phyloP scores from a whole-genome alignment of 2,113 vertebrate genomes.

The human region DNA sequence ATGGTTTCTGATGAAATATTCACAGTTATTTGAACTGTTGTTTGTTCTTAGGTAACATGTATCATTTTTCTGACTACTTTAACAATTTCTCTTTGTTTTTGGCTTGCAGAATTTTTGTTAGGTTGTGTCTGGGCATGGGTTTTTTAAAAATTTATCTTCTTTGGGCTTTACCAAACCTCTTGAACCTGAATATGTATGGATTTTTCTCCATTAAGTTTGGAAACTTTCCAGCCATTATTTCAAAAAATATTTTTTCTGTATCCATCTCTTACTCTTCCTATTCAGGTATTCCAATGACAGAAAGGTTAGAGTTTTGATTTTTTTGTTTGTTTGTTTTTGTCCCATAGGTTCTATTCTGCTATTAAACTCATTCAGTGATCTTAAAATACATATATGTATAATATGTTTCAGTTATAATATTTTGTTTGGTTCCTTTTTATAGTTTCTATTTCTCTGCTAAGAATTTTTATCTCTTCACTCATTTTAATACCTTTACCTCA shows the following conservation, averaged over 20 bases:
- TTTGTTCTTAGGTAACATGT: not conserved
- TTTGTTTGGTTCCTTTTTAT: not conserved
- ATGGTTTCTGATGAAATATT: not conserved
- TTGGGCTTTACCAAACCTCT: not conserved
- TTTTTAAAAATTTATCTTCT: not conserved
- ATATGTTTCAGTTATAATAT: not conserved
- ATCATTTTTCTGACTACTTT: not conserved
- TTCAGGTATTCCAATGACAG: not conserved
- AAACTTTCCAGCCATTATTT: not conserved
- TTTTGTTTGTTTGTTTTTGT: not conserved
- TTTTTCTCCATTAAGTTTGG: not conserved
- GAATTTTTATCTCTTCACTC: not conserved
- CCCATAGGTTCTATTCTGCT: not conserved
- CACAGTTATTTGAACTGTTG: not conserved
- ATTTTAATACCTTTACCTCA: not conserved
- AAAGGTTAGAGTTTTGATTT: not conserved
- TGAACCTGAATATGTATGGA: not conserved
- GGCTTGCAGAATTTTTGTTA: not conserved
- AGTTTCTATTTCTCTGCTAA: not conserved
- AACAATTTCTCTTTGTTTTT: not conserved
- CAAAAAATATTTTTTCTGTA: not conserved
- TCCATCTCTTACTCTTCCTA: not conserved
- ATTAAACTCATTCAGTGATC: not conserved
- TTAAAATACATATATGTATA: not conserved
- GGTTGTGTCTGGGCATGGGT: not conserved